Base-by-base conservation (phyloP, 2,113 vertebrate species). In the Pachycephala philippinensis region DNA sequence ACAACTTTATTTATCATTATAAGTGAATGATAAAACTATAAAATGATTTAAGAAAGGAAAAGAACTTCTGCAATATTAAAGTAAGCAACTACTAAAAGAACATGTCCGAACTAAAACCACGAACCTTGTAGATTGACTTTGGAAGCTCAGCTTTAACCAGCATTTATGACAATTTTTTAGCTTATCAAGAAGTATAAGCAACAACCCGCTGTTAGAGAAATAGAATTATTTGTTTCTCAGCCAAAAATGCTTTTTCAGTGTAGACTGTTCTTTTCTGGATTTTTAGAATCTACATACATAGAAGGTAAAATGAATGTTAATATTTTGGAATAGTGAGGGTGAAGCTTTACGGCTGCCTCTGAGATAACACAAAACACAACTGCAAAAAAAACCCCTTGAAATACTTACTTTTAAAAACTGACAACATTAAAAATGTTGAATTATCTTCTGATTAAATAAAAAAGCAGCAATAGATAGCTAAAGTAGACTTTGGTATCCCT, bases 271-370 rank as follows among this genome's bases (percentile, higher is more conserved):
- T 72, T 63, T 76, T 57, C 31, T 42, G 9, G 13, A 70, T 47
- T 91, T 69, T 86, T 56, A 52, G 27, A 52, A 74, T 37, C 30
- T 61, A n/a, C 21, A 60, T 21, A 47, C 3, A 77, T 13, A 76
- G 33, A 66, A 35, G 7, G 27, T 44, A n/a, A 63, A 5, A 80
- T 1, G 64, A 68, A 64, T 15, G 13, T 18, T 31, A 63, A 0
- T 50, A 79, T 60, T 70, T 78, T 15, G 17, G 24, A 87, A 47
- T n/a, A 49, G 31, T 0, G 3, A 87, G 8, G 0, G 1, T 45
- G 7, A 77, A 39, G 11, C 83, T 68, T 81, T 84, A 81, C 12
- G 17, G 39, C 14, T 57, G 14, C 12, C 24, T 66, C 15, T 47
- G 18, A 53, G 14, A 80, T 26, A 71, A 83, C 10, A 83, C 2